A percentile compares a stretch with the other conserved stretches of the same genome.
Evolutionary conservation across 2,797 vertebrate genomes (phyloP).

Genomic region (Limosa lapponica): DNA sequence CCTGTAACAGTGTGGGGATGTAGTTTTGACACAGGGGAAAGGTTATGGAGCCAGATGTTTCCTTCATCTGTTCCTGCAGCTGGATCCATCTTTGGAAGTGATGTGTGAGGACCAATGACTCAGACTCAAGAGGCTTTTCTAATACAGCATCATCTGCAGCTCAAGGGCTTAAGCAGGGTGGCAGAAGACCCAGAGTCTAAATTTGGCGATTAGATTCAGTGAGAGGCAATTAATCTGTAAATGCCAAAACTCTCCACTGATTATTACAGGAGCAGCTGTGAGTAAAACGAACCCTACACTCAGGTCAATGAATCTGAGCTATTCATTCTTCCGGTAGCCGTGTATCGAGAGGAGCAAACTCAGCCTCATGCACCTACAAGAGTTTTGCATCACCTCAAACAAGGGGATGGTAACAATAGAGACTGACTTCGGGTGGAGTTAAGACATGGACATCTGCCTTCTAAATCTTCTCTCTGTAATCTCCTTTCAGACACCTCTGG

Average conservation of each 20-base stretch:
- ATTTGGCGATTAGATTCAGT: background rate
- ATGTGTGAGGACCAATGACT: background rate
- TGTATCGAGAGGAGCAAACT: background rate
- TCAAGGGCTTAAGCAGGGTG: background rate
- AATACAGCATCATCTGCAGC: background rate
- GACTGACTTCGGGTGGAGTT: background rate
- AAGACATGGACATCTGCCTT: background rate
- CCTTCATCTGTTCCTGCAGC: background rate
- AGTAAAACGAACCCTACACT: rapidly evolving
- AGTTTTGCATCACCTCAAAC: background rate
- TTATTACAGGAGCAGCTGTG: background rate
- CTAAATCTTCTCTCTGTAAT: background rate
- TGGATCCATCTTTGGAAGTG: background rate
- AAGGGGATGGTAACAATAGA: background rate
- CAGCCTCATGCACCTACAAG: background rate
- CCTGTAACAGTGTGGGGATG: background rate
- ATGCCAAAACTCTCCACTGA: background rate
- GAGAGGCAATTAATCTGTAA: background rate
- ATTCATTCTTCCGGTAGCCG: background rate
- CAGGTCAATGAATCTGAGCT: background rate
- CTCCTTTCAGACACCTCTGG: conserved; percentile 79
- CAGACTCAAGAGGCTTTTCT: background rate
- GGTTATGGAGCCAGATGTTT: background rate
- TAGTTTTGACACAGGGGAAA: background rate
- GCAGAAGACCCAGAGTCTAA: background rate